These are phyloP conservation scores for Nettapus auritus DNA, from an alignment of 2,113 vertebrate genomes.

Conservation along the genomic window DNA sequence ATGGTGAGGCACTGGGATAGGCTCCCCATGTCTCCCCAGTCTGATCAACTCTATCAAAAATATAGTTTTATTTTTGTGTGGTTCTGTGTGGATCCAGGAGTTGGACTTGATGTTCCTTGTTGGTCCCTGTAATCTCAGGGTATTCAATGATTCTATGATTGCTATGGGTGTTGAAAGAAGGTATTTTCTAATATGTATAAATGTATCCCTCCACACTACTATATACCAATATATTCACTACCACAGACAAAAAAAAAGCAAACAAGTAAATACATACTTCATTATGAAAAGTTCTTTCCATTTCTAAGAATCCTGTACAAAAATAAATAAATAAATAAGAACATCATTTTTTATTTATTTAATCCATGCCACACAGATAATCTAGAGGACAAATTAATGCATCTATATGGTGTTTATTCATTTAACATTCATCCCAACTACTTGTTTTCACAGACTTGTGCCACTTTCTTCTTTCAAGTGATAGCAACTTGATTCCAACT, in stretches of 20 bases:
- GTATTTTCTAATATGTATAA: neutral
- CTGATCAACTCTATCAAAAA: no score
- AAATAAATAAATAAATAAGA: neutral
- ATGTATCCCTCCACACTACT: neutral
- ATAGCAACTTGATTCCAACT: neutral
- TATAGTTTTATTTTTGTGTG: no score
- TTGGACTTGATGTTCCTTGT: no score
- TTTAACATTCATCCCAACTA: neutral
- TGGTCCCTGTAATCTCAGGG: no score
- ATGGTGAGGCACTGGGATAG: no score
- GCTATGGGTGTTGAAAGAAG: neutral
- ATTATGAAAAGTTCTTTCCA: neutral
- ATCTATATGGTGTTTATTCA: neutral
- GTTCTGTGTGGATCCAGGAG: no score
- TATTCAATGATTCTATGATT: neutral
- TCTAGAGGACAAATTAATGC: neutral
- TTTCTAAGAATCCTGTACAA: neutral
- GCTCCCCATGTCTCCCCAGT: no score
- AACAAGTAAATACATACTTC: neutral
- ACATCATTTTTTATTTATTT: neutral
- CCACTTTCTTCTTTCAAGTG: neutral
- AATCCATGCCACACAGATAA: neutral
- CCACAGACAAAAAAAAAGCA: neutral
- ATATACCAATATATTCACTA: neutral
- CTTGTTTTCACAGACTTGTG: neutral